Base-by-base conservation (phyloP, 1,140 invertebrate species). In the Daktulosphaira vitifoliae region DNA sequence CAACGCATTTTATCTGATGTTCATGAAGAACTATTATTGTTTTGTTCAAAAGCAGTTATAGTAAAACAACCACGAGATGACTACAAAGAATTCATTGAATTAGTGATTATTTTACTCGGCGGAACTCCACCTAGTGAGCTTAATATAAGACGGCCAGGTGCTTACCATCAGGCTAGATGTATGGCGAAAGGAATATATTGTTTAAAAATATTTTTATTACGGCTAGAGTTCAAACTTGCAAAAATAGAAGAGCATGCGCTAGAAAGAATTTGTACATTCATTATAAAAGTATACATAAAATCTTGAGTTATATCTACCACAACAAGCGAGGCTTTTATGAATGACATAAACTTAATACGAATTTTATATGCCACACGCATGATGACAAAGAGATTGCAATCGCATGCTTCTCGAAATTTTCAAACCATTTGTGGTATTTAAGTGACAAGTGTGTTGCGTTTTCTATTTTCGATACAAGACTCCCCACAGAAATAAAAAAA, bases 381-480 rank as follows among this genome's bases (percentile, higher is more conserved):
- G n/a, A n/a, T n/a, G n/a, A n/a, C n/a, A n/a, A n/a, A n/a, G n/a
- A n/a, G n/a, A n/a, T n/a, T n/a, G n/a, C n/a, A n/a, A n/a, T n/a
- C n/a, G n/a, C n/a, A n/a, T n/a, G n/a, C n/a, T n/a, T n/a, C n/a
- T n/a, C n/a, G n/a, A n/a, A 71, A 51, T 70, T 73, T 25, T 22
- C 22, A 5, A 65, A 65, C 13, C 72, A 73, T 67, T 62, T 74
- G 29, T 73, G 71, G n/a, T n/a, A n/a, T n/a, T n/a, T n/a, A n/a
- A n/a, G n/a, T n/a, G n/a, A n/a, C n/a, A n/a, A n/a, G n/a, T n/a
- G n/a, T n/a, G n/a, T n/a, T n/a, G n/a, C n/a, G n/a, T n/a, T n/a
- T n/a, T n/a, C n/a, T n/a, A n/a, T n/a, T n/a, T n/a, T n/a, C n/a
- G n/a, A n/a, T n/a, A n/a, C n/a, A n/a, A n/a, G n/a, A n/a, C n/a